Evolutionary conservation across 2,113 vertebrate species (phyloP).

Genomic region (Protobothrops mucrosquamatus): DNA sequence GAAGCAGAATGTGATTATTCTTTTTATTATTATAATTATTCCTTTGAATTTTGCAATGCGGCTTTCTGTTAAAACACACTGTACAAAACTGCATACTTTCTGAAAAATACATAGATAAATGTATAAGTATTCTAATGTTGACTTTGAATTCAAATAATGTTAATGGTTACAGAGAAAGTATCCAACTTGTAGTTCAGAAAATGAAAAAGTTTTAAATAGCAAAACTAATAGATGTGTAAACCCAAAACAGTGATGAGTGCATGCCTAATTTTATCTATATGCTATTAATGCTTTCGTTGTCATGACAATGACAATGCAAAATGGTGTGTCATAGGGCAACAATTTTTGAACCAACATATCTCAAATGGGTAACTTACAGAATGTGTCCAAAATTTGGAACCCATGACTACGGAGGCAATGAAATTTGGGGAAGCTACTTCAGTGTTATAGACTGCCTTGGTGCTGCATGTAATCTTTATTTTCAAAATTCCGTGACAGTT

Average conservation of each 20-base stretch:
- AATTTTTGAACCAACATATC: not conserved
- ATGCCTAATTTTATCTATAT: not conserved
- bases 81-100: not conserved
- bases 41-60: not conserved
- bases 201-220: not conserved
- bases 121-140: not conserved
- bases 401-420: not conserved
- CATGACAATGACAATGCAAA: not conserved
- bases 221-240: not conserved
- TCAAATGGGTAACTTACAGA: not conserved
- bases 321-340: not conserved
- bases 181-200: not conserved
- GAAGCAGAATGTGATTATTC: not conserved
- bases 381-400: not conserved
- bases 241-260: not conserved
- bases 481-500: not conserved
- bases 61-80: not conserved
- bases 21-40: not conserved
- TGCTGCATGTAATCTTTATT: not conserved
- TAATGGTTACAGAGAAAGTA: not conserved
- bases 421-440: not conserved
- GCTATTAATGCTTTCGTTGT: not conserved
- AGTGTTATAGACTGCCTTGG: not conserved
- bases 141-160: not conserved
- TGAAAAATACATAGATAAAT: not conserved